Evolutionary conservation across 2,888 invertebrate species (phyloP), one percentile per base, ranked within the genome.

Genomic region (Thelaira solivaga): DNA sequence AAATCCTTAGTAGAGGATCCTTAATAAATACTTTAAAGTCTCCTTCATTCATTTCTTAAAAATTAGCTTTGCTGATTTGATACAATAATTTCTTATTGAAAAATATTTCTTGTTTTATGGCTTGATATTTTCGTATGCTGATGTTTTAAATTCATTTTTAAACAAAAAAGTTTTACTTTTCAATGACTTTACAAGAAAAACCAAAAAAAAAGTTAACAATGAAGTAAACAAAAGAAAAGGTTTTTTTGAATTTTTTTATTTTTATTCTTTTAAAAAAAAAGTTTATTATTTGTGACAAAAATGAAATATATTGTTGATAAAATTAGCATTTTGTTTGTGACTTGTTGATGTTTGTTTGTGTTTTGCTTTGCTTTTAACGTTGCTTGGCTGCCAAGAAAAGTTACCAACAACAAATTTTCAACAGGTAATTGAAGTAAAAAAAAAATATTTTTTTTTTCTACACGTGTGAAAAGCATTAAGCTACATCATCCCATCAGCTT

Each of bases 271-370:
- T 18, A 65, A 18, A 29, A 39, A 7, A 34, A 31, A 31, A 24
- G 16, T 13, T 10, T 11, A 39, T 53, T 11, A 57, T 5, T 47
- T 47, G 29, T 10, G 10, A 36, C 22, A 34, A 18, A 8, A 59
- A n/a, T n/a, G n/a, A 6, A 20, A 41, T 11, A 20, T 8, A 8
- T 39, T 16, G 4, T 39, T 4, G 5, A 39, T 53, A 51, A 61
- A 61, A 71, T 61, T 71, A 62, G 31, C 71, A 71, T 71, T 71
- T 71, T 71, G 31, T 53, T 61, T 72, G 62, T 55, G n/a, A 43
- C 59, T 51, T 53, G 53, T 74, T 74, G 43, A 51, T 57, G 34
- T 53, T 53, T 61, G 24, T 69, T 5, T 39, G 4, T 4, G 3
- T 22, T 6, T 18, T n/a, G 10, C n/a, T 55, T 18, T n/a, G 8